A percentile compares a stretch with the other conserved stretches of the same genome.
Conservation (phyloP, 2,888 invertebrate species). For the Syritta pipiens region DNA sequence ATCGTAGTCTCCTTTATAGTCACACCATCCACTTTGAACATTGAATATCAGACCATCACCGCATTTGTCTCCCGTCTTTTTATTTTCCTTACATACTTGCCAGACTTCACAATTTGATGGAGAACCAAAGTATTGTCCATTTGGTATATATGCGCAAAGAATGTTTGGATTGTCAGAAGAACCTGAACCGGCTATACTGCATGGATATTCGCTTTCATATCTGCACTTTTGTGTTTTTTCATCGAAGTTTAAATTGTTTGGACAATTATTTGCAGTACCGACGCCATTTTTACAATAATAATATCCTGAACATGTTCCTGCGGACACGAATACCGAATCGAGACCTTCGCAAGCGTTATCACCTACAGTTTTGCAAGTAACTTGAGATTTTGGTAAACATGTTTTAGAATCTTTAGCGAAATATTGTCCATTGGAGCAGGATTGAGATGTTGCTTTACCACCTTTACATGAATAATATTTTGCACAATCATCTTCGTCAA, state of each 20-base stretch:
- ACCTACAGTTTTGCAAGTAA: conserved; percentile 42
- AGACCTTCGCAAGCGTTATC: conserved; percentile 60
- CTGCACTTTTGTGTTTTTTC: conserved; percentile 60
- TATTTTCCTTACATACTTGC: conserved; percentile 69
- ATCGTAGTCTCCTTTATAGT: conserved; percentile 39
- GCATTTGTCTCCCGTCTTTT: no score
- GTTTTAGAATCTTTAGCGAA: conserved; percentile 71
- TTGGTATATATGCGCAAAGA: conserved; percentile 66
- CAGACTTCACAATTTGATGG: conserved; percentile 68
- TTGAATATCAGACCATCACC: no score
- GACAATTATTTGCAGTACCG: conserved; percentile 60
- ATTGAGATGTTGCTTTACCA: conserved; percentile 47
- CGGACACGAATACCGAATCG: conserved; percentile 60
- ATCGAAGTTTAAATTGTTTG: conserved; percentile 70
- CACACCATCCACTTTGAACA: conserved; percentile 57
- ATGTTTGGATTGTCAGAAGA: not conserved
- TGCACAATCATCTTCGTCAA: conserved; percentile 61
- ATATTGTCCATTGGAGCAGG: conserved; percentile 58
- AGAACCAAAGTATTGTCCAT: conserved; percentile 70
- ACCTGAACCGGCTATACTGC: conserved; percentile 14
- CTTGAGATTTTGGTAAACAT: conserved; percentile 59
- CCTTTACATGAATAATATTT: conserved; percentile 68
- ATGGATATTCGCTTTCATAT: conserved; percentile 54
- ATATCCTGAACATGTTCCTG: conserved; percentile 69
- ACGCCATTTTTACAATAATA: conserved; percentile 70